Conservation (phyloP, 1,140 invertebrate genomes). For the Atopsyche davidsoni region DNA sequence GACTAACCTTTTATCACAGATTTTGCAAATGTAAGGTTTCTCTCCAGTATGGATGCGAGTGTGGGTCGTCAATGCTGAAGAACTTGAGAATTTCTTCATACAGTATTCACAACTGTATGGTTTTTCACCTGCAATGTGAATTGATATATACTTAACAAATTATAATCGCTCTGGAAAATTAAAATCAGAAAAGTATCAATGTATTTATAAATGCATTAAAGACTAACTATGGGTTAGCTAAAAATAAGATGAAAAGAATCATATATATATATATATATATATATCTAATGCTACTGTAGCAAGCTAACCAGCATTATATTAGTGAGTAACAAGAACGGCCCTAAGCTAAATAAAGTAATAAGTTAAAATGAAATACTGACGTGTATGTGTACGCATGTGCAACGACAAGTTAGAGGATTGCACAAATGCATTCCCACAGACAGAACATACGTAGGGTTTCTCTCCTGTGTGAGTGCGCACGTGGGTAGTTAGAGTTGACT, state of each 20-base stretch:
- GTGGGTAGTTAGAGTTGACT: slow-evolving; percentile 56
- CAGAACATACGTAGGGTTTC: slow-evolving; percentile 52
- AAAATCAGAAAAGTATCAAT: too few relatives aligned
- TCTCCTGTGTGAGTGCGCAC: slow-evolving; percentile 58
- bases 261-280: too few relatives aligned
- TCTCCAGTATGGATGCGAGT: slow-evolving; percentile 62
- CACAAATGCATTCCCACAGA: slow-evolving; percentile 52
- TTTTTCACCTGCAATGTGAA: slow-evolving; percentile 46
- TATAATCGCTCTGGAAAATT: too few relatives aligned
- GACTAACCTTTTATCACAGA: slow-evolving; percentile 52
- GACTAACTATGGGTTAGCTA: too few relatives aligned
- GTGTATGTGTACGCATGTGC: slow-evolving; percentile 63
- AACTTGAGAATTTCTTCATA: slow-evolving; percentile 50
- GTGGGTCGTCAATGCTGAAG: slow-evolving; percentile 57
- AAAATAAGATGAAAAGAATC: too few relatives aligned
- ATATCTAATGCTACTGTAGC: too few relatives aligned
- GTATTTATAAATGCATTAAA: too few relatives aligned
- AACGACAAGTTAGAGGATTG: slow-evolving; percentile 72
- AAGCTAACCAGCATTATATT: too few relatives aligned
- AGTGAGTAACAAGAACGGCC: not conserved
- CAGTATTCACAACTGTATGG: slow-evolving; percentile 49
- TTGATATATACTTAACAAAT: too few relatives aligned
- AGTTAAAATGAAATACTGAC: too few relatives aligned
- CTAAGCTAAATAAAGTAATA: slow-evolving; percentile 30
- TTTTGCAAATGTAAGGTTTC: slow-evolving; percentile 58